Percentiles rank a stretch among this genome's conserved stretches.
Conservation (phyloP, 2,113 vertebrate genomes). For the Girardinichthys multiradiatus region DNA sequence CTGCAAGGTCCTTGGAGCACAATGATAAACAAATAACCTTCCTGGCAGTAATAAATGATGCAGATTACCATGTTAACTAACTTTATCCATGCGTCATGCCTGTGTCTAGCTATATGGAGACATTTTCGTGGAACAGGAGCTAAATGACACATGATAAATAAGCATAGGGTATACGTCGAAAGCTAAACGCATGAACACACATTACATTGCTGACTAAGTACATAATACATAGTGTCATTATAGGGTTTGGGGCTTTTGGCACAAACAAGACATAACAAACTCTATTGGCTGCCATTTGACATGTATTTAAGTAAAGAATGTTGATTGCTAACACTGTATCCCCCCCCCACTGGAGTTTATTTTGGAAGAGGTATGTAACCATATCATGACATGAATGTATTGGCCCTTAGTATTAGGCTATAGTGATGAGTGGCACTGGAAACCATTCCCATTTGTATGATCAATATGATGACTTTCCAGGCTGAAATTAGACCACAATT, state of each 20-base stretch:
- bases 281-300: constrained; percentile 25
- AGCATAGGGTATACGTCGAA: constrained; percentile 35
- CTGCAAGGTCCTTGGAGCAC: constrained; percentile 1
- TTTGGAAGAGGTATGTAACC: constrained; percentile 35
- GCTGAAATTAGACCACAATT: neutral
- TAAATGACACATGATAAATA: constrained; percentile 34
- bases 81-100: constrained; percentile 8
- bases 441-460: constrained; percentile 16
- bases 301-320: constrained; percentile 53
- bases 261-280: constrained; percentile 23
- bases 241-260: constrained; percentile 26
- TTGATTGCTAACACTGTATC: constrained; percentile 9
- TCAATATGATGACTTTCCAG: constrained; percentile 13
- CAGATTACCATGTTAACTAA: constrained; percentile 23
- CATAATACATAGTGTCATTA: constrained; percentile 37
- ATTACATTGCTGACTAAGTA: constrained; percentile 8
- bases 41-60: constrained; percentile 30
- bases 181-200: constrained; percentile 14
- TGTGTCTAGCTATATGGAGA: constrained; percentile 27
- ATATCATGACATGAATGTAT: constrained; percentile 35
- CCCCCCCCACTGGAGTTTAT: constrained; percentile 22
- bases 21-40: constrained; percentile 26
- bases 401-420: constrained; percentile 19
- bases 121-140: constrained; percentile 33
- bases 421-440: constrained; percentile 18